Evolutionary conservation across 2,797 vertebrate genomes (phyloP), one percentile per base, ranked within the genome.

Genomic region (Myotis planiceps): DNA sequence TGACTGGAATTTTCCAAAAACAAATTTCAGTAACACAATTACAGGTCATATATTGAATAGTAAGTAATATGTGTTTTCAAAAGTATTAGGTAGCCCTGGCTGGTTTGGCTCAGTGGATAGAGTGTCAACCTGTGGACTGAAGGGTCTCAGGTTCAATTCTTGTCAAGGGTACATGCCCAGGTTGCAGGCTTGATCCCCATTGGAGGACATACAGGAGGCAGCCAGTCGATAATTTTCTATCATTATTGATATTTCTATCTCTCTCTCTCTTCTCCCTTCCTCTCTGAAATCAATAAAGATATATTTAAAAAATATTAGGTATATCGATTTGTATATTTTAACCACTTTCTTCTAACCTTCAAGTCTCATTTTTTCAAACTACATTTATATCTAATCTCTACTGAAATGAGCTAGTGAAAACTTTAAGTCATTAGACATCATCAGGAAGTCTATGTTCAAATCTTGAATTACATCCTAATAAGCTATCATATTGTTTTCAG

Each of bases 1-100:
- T 96, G 68, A 4, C 39, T 65, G 37, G 60, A 55, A 75, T 16
- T 47, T 89, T 71, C 7, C n/a, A 65, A 32, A 65, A 32, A 65
- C 92, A 74, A 81, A 51, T 19, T 92, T 95, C 47, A 93, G 10
- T 88, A 2, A 39, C 6, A 25, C 71, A 97, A 90, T 66, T 89
- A 14, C 0, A 90, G 15, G 25, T 29, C 0, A 34, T n/a, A 51
- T 32, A 79, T 21, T 88, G 1, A 29, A 32, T 32, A 72, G 10
- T n/a, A 65, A 72, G 14, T 27, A 69, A 42, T 47, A 21, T 8
- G n/a, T 92, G 23, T 66, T 83, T 79, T 72, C 18, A 87, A 88
- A 87, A 34, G 79, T 86, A 71, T 45, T 83, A 75, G 5, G 1
- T 49, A 47, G 15, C n/a, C 60, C 29, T 32, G 18, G 15, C 63